A percentile compares a stretch with the other conserved stretches of the same genome.
phyloP scores from a whole-genome alignment of 2,797 vertebrate species.

The Sardinella longiceps region DNA sequence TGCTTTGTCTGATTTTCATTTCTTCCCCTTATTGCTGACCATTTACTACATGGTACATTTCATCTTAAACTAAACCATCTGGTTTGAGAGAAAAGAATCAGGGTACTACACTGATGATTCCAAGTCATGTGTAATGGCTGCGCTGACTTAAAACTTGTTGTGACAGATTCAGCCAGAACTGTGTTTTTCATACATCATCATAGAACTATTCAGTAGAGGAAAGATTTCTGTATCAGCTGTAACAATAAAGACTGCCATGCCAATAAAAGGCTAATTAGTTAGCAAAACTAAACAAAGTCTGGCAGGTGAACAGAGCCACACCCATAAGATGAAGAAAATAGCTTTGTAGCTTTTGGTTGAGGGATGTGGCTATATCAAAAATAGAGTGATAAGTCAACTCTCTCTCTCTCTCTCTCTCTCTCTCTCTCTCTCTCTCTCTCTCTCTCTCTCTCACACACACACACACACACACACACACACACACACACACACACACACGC shows the following conservation, averaged over 20 bases:
- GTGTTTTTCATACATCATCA: neutral
- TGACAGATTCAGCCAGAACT: neutral
- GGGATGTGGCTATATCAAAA: neutral
- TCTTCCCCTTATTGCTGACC: neutral
- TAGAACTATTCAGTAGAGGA: no score
- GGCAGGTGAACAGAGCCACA: neutral
- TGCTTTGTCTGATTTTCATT: neutral
- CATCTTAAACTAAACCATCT: neutral
- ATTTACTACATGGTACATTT: neutral
- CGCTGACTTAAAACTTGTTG: neutral
- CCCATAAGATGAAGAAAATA: neutral
- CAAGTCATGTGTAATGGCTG: neutral
- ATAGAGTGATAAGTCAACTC: no score
- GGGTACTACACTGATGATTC: neutral
- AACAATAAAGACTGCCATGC: neutral
- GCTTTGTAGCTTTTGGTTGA: neutral
- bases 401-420: neutral
- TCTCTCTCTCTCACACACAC: neutral
- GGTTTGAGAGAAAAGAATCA: neutral
- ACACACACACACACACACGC: neutral
- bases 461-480: no score
- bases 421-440: neutral
- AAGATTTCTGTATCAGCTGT: neutral
- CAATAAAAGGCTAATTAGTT: neutral
- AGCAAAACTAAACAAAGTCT: neutral